Conservation (phyloP, 92 coral and sea anemone species). For the Desmophyllum pertusum region DNA sequence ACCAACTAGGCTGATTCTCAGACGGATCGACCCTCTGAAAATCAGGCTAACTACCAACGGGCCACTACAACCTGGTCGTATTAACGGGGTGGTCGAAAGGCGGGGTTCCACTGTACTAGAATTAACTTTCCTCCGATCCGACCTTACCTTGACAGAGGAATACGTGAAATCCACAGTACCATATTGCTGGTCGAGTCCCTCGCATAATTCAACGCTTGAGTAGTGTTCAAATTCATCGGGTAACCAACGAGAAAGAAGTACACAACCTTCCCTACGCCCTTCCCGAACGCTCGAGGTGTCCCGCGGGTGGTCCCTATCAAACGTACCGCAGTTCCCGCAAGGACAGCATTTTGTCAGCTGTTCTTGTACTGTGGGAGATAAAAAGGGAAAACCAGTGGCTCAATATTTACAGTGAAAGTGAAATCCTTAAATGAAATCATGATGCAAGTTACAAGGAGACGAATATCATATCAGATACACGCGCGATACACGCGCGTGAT, state of each 20-base stretch:
- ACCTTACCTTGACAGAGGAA: slow-evolving; percentile 33
- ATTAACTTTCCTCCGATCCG: too few relatives aligned
- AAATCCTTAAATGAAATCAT: not conserved
- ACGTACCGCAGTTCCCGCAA: slow-evolving; percentile 49
- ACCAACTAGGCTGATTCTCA: too few relatives aligned
- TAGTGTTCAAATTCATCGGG: slow-evolving; percentile 23
- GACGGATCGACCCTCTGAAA: too few relatives aligned
- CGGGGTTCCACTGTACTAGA: too few relatives aligned
- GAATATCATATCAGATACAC: too few relatives aligned
- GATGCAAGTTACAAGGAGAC: too few relatives aligned
- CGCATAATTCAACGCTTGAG: not conserved
- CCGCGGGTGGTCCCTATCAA: slow-evolving; percentile 23
- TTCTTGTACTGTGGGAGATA: slow-evolving; percentile 40
- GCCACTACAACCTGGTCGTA: too few relatives aligned
- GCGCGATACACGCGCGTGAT: too few relatives aligned
- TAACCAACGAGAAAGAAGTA: slow-evolving; percentile 51
- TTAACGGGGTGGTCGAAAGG: too few relatives aligned
- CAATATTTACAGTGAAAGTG: too few relatives aligned
- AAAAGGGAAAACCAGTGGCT: not conserved
- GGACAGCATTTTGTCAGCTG: slow-evolving; percentile 45
- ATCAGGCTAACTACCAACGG: too few relatives aligned
- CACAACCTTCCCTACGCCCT: slow-evolving; percentile 12
- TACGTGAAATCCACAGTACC: slow-evolving; percentile 39
- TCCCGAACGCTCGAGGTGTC: not conserved
- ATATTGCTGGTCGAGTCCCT: not conserved